phyloP scores from a whole-genome alignment of 2,888 invertebrate genomes.

The Microctonus brassicae region DNA sequence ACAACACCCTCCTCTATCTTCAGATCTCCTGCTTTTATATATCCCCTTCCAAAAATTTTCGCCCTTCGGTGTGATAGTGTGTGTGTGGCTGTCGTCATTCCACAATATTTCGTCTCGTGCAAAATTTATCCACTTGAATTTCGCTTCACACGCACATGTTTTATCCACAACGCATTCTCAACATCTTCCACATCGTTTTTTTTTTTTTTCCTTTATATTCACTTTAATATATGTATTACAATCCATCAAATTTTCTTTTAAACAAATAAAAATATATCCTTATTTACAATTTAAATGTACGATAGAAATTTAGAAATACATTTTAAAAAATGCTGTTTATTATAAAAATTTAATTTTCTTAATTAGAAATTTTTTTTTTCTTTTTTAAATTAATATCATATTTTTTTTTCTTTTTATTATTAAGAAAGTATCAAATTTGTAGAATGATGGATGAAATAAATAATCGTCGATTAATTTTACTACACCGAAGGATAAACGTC shows the following conservation, averaged over 20 bases:
- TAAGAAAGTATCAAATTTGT: too few species aligned
- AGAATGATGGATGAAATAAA: neutral
- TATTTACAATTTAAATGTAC: too few species aligned
- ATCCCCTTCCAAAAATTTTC: conserved; percentile 34
- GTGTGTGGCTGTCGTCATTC: conserved; percentile 44
- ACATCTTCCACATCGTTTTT: neutral
- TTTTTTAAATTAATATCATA: too few species aligned
- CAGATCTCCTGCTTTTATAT: conserved; percentile 8
- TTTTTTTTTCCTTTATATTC: neutral
- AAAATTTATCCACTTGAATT: conserved; percentile 19
- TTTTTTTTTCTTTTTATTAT: too few species aligned
- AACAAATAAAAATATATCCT: neutral
- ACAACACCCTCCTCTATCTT: conserved; percentile 31
- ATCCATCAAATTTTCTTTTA: neutral
- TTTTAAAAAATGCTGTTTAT: too few species aligned
- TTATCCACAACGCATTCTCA: neutral
- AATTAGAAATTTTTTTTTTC: too few species aligned
- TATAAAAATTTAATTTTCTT: too few species aligned
- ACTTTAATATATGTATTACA: neutral
- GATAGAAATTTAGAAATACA: too few species aligned
- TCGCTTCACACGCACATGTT: neutral
- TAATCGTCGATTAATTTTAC: neutral
- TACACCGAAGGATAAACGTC: neutral
- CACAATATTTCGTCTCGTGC: conserved; percentile 41
- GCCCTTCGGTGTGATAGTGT: conserved; percentile 35